phyloP scores from a whole-genome alignment of 2,797 vertebrate species.

The Propithecus perrieri region DNA sequence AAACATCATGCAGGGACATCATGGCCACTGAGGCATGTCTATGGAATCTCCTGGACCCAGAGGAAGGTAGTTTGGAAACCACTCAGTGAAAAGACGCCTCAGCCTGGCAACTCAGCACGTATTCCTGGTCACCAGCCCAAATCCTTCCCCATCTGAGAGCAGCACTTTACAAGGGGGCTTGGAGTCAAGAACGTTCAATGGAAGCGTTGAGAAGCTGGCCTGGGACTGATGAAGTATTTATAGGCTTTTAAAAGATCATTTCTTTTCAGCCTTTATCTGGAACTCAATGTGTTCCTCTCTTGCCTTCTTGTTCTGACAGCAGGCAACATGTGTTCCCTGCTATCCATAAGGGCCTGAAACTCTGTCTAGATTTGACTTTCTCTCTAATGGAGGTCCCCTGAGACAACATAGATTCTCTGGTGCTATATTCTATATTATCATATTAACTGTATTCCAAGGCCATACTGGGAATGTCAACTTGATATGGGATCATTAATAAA shows the following conservation, averaged over 20 bases:
- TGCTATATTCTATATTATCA: not conserved
- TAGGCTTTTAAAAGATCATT: slow-evolving; percentile 31
- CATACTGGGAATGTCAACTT: slow-evolving; percentile 12
- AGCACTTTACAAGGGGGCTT: not conserved
- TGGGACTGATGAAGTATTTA: slow-evolving; percentile 18
- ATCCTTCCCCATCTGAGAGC: not conserved
- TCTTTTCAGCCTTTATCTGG: slow-evolving; percentile 19
- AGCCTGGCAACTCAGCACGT: too few relatives aligned
- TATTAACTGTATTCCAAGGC: not conserved
- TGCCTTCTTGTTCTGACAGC: not conserved
- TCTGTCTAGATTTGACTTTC: not conserved
- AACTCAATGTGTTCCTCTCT: not conserved
- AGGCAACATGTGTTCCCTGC: not conserved
- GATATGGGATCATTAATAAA: slow-evolving; percentile 40
- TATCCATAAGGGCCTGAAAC: not conserved
- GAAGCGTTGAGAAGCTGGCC: not conserved
- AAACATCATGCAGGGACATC: not conserved
- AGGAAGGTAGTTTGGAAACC: not conserved
- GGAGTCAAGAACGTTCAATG: not conserved
- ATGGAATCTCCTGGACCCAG: not conserved
- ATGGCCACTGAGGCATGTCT: not conserved
- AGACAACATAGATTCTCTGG: not conserved
- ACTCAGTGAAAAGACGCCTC: not conserved
- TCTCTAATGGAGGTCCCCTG: not conserved
- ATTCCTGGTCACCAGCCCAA: not conserved